Conservation (phyloP, 1,140 invertebrate genomes). For the Sitophilus oryzae region DNA sequence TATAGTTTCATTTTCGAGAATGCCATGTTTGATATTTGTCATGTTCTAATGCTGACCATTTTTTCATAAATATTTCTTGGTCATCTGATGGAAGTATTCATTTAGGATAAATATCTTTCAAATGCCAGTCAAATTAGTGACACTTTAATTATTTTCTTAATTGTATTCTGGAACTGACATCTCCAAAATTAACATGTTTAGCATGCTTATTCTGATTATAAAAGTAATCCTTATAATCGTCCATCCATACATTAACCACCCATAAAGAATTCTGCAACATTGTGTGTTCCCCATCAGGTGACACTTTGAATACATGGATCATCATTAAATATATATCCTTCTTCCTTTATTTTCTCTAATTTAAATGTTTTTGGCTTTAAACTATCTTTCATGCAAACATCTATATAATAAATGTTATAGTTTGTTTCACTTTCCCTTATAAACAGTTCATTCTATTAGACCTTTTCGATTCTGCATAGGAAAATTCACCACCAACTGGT, state of each 20-base stretch:
- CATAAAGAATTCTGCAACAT: constrained; percentile 83
- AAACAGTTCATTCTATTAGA: constrained; percentile 66
- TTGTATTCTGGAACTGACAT: constrained; percentile 67
- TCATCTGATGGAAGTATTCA: constrained; percentile 60
- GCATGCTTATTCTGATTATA: constrained; percentile 63
- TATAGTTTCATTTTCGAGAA: constrained; percentile 68
- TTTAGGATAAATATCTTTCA: constrained; percentile 87
- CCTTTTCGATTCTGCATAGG: constrained; percentile 69
- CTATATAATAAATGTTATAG: constrained; percentile 73
- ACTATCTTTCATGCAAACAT: constrained; percentile 67
- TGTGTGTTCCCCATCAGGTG: constrained; percentile 71
- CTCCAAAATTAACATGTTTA: constrained; percentile 63
- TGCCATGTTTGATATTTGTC: constrained; percentile 74
- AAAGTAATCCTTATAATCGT: constrained; percentile 84
- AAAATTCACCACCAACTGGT: constrained; percentile 78
- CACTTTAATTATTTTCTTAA: constrained; percentile 71
- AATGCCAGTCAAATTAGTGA: constrained; percentile 89
- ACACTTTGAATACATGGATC: no score
- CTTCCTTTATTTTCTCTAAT: constrained; percentile 50
- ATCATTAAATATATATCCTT: constrained; percentile 49
- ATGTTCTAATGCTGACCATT: constrained; percentile 54
- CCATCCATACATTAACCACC: constrained; percentile 90
- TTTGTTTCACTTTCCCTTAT: constrained; percentile 71
- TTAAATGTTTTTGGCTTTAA: constrained; percentile 63
- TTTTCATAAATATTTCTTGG: constrained; percentile 51